Percentiles rank a stretch among this genome's conserved stretches.
phyloP scores from a whole-genome alignment of 2,113 vertebrate genomes.

The Lamprologus lemairii region DNA sequence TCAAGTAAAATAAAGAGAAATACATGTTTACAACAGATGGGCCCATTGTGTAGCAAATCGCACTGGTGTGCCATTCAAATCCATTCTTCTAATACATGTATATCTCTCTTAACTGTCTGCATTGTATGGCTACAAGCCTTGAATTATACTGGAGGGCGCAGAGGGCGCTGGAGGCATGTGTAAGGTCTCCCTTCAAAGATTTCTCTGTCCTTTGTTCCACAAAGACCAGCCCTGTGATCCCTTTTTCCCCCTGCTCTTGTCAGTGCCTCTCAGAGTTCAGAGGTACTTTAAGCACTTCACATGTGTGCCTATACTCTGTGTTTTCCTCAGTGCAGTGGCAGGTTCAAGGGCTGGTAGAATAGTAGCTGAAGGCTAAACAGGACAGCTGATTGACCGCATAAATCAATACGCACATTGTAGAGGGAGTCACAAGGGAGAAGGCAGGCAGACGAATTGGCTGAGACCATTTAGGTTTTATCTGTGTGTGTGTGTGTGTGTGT shows the following conservation, averaged over 20 bases:
- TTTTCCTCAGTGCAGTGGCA: background rate
- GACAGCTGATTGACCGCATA: constrained; percentile 25
- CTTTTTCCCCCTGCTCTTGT: background rate
- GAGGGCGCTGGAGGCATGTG: background rate
- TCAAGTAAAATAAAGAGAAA: background rate
- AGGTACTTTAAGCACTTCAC: background rate
- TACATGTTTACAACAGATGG: background rate
- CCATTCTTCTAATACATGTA: background rate
- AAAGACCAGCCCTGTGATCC: background rate
- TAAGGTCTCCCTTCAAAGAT: constrained; percentile 3
- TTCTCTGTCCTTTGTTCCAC: background rate
- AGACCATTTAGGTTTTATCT: background rate
- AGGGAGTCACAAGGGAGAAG: constrained; percentile 21
- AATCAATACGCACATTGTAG: constrained; percentile 52
- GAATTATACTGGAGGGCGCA: background rate
- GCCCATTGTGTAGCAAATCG: background rate
- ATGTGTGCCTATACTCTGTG: background rate
- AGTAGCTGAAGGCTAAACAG: constrained; percentile 13
- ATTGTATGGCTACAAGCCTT: background rate
- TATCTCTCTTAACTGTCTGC: background rate
- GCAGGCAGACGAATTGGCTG: background rate
- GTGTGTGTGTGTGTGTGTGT: background rate
- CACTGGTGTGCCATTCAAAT: background rate
- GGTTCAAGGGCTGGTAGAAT: background rate
- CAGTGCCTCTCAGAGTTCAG: background rate